Evolutionary conservation across 1,140 invertebrate genomes (phyloP).

Genomic region (Bombus impatiens): DNA sequence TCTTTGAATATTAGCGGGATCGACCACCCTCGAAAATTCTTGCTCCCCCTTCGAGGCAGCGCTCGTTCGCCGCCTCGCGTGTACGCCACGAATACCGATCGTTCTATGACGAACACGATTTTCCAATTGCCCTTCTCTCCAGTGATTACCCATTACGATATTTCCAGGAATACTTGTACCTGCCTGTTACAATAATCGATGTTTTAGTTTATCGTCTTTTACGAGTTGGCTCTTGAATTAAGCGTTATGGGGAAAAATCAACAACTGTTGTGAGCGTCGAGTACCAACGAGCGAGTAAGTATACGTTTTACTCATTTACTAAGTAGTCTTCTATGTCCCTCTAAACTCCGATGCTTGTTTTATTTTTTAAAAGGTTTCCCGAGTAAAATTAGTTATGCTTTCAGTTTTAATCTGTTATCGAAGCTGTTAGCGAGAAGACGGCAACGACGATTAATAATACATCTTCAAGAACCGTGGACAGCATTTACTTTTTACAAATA

Average conservation of each 20-base stretch:
- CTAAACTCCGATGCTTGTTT: not conserved
- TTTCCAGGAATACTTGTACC: not conserved
- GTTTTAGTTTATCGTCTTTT: not conserved
- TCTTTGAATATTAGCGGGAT: constrained; percentile 71
- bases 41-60: constrained; percentile 25
- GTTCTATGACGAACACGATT: not conserved
- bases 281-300: not conserved
- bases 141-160: not conserved
- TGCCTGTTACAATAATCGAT: not conserved
- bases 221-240: not conserved
- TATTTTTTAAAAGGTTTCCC: not conserved
- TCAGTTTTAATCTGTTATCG: not conserved
- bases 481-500: not conserved
- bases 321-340: not conserved
- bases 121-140: not conserved
- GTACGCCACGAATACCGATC: constrained; percentile 47
- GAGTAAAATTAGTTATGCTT: not conserved
- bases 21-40: constrained; percentile 61
- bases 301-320: not conserved
- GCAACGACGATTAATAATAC: not conserved
- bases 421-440: not conserved
- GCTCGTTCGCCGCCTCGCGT: constrained; percentile 23
- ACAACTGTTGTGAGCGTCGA: not conserved
- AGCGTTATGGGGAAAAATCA: not conserved
- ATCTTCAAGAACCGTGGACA: not conserved